phyloP scores from a whole-genome alignment of 2,797 vertebrate species.

The Gymnocypris eckloni region DNA sequence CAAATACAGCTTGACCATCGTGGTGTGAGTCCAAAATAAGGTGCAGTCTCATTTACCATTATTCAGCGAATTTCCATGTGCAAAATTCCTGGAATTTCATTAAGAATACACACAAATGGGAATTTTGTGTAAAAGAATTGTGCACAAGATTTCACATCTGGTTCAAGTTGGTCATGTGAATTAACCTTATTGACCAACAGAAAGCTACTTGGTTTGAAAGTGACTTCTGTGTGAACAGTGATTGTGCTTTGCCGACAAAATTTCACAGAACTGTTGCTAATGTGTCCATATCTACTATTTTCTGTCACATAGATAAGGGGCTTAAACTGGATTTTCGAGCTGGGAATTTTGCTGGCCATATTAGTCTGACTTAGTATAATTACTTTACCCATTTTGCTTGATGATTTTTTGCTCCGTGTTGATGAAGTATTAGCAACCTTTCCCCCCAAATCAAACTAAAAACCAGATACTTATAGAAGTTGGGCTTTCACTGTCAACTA shows the following conservation, averaged over 20 bases:
- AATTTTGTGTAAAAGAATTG: neutral
- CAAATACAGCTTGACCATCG: neutral
- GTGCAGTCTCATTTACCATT: neutral
- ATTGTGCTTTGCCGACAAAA: neutral
- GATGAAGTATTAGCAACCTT: neutral
- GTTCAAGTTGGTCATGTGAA: neutral
- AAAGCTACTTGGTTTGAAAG: neutral
- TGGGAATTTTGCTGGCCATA: neutral
- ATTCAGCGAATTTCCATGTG: neutral
- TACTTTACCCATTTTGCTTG: neutral
- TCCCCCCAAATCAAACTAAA: neutral
- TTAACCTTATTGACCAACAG: neutral
- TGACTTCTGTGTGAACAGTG: neutral
- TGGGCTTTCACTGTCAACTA: conserved; percentile 11
- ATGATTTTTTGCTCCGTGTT: neutral
- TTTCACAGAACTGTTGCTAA: neutral
- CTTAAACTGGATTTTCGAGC: neutral
- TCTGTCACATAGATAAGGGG: neutral
- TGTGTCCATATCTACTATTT: neutral
- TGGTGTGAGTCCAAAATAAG: neutral
- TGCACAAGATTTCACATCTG: neutral
- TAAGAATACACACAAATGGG: neutral
- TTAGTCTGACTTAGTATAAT: neutral
- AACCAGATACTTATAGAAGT: neutral
- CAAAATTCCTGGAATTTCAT: neutral